Evolutionary conservation across 2,797 vertebrate genomes (phyloP).

Genomic region (Anomalospiza imberbis): DNA sequence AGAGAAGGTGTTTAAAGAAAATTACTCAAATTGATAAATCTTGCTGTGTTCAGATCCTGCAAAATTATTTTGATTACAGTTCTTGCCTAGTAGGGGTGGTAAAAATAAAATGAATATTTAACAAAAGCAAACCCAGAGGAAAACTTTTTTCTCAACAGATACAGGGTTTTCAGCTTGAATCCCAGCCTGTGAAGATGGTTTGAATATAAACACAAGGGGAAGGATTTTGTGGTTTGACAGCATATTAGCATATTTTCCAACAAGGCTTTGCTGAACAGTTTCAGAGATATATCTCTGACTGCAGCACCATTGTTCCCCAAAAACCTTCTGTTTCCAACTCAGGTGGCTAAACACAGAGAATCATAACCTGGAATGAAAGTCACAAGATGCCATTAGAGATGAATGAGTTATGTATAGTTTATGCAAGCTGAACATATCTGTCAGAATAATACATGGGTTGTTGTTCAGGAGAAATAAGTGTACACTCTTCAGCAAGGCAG

Average conservation of each 20-base stretch:
- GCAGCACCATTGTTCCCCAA: neutral
- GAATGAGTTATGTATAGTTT: neutral
- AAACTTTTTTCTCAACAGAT: neutral
- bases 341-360: neutral
- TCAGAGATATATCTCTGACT: neutral
- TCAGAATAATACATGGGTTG: neutral
- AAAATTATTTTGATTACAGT: neutral
- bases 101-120: neutral
- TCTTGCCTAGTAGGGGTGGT: neutral
- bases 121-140: neutral
- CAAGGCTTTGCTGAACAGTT: neutral
- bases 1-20: neutral
- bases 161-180: neutral
- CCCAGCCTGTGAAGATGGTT: neutral
- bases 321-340: neutral
- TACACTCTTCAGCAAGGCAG: neutral
- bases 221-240: neutral
- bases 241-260: neutral
- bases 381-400: neutral
- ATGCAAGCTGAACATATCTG: neutral
- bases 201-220: neutral
- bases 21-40: neutral
- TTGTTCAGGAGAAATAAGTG: neutral
- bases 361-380: neutral
- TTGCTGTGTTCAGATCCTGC: neutral